Evolutionary conservation across 2,888 invertebrate species (phyloP), one percentile per base, ranked within the genome.

Genomic region (Dryococelus australis): DNA sequence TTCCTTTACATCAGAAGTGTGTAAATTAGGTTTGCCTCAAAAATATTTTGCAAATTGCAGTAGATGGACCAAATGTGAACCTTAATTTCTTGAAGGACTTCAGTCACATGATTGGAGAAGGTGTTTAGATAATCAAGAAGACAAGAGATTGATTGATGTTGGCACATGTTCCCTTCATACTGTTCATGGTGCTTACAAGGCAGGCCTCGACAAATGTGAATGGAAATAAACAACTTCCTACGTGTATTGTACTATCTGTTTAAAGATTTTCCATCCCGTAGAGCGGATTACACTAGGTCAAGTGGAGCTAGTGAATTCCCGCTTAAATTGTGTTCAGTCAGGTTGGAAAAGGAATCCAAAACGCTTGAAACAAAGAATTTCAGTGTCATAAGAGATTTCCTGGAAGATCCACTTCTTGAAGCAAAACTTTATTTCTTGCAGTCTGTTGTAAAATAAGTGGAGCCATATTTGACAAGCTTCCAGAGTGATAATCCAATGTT

Each of bases 161-260:
- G 83, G 83, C 28, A 83, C 28, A 4, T 83, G 83, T 27, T 83
- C 27, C 10, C 28, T 83, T 28, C 83, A 83, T 35, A 83, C 83
- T 24, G 83, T 83, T 35, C 83, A 83, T 83, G 83, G n/a, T 5
- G 83, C 83, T 83, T 83, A 83, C 24, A 83, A 83, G 83, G 26
- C 83, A 83, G 35, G 20, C 24, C 83, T 26, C 24, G 28, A 83
- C n/a, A 83, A 83, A 83, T 83, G 83, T 28, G 35, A 83, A 35
- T 83, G 83, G 83, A 83, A 27, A 43, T 83, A 35, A 83, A 83
- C 26, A 28, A 83, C n/a, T 83, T 83, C 26, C 35, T 83, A 3
- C 27, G 83, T 27, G 2, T 35, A 27, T 16, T 27, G 0, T 83
- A 83, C 43, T 83, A 83, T 13, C 35, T 83, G 10, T 83, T 83